Base-by-base conservation (phyloP, 2,113 vertebrate genomes). In the Antechinus stuartii region DNA sequence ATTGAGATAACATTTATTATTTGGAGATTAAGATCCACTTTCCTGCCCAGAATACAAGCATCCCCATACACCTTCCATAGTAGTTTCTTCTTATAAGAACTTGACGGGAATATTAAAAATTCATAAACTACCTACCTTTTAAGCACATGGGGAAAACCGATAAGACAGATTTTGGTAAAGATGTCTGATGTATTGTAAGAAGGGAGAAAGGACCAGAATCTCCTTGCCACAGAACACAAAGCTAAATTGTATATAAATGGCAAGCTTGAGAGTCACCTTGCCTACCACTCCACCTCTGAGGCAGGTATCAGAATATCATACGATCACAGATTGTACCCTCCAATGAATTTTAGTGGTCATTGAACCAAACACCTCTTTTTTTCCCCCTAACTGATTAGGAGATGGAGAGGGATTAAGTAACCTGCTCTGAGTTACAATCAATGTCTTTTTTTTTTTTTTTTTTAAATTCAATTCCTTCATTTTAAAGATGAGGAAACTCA, bases 61-160 rank as follows among this genome's bases (percentile, higher is more conserved):
- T 91, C 84, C 35, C 92, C 95, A 95, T 14, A 84, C 90, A 93
- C 90, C 84, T 95, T 10, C 2, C 61, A 89, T 95, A 97, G 90
- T 96, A 96, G 96, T 96, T 95, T 94, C 84, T 96, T 95, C 93
- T 96, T 93, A 26, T 95, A 97, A 96, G 55, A 94, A 96, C 91
- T 93, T 97, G 95, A 97, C 93, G 94, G 91, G 55, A 93, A 91
- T 94, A 96, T 96, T 97, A 97, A 98, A 96, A 96, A 97, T 97
- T 97, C 53, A 98, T 96, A 96, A 96, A 76, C 30, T 8, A 54
- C 93, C 57, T 96, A 55, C n/a, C 57, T 96, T 96, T 94, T 93
- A 92, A 9, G n/a, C 93, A 93, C 90, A 96, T 52, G 96, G 94
- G 96, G 35, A 95, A 94, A n/a, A 95, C 52, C 92, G 30, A 91